Base-by-base conservation (phyloP, 1,140 invertebrate species). In the Probaryconus sp. region DNA sequence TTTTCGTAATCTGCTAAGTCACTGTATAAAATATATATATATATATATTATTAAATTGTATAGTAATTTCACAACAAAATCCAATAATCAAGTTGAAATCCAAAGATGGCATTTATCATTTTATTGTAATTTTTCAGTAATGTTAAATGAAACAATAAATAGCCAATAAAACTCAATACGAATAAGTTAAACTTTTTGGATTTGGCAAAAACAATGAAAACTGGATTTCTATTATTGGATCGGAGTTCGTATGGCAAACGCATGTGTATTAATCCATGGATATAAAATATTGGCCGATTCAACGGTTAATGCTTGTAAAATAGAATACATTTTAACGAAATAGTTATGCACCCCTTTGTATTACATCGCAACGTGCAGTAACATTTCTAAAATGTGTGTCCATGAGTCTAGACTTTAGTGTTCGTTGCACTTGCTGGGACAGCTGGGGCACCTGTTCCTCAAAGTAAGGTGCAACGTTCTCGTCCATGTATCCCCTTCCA, bases 401-500 rank as follows among this genome's bases (percentile, higher is more conserved):
- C 76, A 64, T 76, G 73, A 74, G 77, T 81, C 79, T 80, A 79
- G 64, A 73, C 65, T 71, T 56, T 68, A 21, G 61, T 71, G 77
- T 80, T 76, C 77, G 76, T 79, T 83, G 80, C 84, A 85, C 84
- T 85, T 85, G 83, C 78, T 79, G 79, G 69, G 79, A 83, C 83
- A 85, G 81, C 83, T 85, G 82, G 76, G 73, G 78, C 84, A 86
- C 84, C 84, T 85, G 83, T 84, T 82, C 70, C 69, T 65, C 65
- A 56, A 60, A 42, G 79, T 83, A 85, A 85, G 83, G 83, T 84
- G 81, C 79, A 85, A 81, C 79, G 75, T 81, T 80, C 78, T 72
- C 60, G 51, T 56, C 37, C 48, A 67, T 63, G 53, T 58, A 64
- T 71, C 64, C 68, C 65, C 56, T 43, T 64, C 60, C 78, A 77